Evolutionary conservation across 2,797 vertebrate species (phyloP), one percentile per base, ranked within the genome.

Genomic region (Craterocephalus amniculus): DNA sequence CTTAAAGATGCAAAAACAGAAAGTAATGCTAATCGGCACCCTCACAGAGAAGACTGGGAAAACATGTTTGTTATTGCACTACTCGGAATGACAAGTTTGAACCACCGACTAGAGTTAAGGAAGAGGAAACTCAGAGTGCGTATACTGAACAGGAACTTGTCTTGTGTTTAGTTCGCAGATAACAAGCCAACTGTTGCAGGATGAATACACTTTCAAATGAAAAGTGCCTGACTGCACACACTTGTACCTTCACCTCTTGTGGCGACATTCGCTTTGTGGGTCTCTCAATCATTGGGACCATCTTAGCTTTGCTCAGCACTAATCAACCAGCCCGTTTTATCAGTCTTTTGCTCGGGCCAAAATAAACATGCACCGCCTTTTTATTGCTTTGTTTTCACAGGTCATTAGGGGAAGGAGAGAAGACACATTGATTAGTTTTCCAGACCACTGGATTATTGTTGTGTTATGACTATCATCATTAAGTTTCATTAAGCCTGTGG

Each of bases 341-440:
- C 91, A 79, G 83, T 79, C 63, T 78, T 74, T 89, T 79, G 85
- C 88, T 83, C 66, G 76, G 89, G 88, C 91, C 92, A 95, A 94
- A 91, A 93, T 84, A 96, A 95, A 92, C 88, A 92, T 32, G 63
- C 75, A 26, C 68, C 66, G 73, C 87, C 83, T 79, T 93, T 91
- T 91, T 91, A 88, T 86, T 91, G 87, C 83, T 90, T 80, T 93
- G 86, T 89, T 95, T 94, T 94, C 90, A 92, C 85, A 91, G 74
- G 87, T 93, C 91, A 90, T 91, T 90, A 91, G 86, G 83, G 88
- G 87, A 85, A 87, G 84, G 77, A 83, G 85, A 84, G 84, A 84
- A 86, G 86, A 89, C 67, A 77, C 90, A 92, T 92, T 93, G 91
- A 94, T 92, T 91, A 85, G 86, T 92, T 91, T 93, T 88, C 88